These are phyloP conservation scores for Zaprionus lineosus DNA, from an alignment of 2,888 invertebrate species.

Conservation along the genomic window DNA sequence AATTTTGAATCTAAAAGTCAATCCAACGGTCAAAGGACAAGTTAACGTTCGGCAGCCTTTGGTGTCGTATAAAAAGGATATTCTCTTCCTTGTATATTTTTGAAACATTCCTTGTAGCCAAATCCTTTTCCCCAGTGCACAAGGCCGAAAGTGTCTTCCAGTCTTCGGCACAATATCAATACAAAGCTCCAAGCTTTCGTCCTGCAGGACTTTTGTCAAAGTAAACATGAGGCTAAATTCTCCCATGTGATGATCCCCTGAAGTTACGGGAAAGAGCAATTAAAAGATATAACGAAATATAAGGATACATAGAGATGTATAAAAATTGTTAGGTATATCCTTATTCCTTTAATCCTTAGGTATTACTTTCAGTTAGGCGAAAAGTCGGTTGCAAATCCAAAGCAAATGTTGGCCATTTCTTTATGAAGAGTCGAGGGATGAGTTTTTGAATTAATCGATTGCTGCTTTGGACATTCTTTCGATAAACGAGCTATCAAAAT, in stretches of 20 bases:
- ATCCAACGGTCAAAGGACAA: too few species aligned
- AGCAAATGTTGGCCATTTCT: too few species aligned
- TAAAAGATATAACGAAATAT: background rate
- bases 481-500: conserved; percentile 17
- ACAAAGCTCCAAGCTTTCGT: conserved; percentile 39
- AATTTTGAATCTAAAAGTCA: too few species aligned
- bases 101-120: conserved; percentile 89
- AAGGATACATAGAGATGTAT: too few species aligned
- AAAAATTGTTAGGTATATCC: too few species aligned
- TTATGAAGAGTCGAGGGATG: too few species aligned
- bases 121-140: conserved; percentile 96
- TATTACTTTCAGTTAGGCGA: too few species aligned
- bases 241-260: conserved; percentile 10
- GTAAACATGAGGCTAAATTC: conserved; percentile 50
- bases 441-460: too few species aligned
- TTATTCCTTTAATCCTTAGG: too few species aligned
- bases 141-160: conserved; percentile 97
- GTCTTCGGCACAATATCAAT: conserved; percentile 95
- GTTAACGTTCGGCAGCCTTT: too few species aligned
- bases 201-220: conserved; percentile 51
- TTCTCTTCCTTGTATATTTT: conserved; percentile 1
- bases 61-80: too few species aligned
- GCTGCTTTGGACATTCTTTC: too few species aligned
- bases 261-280: conserved; percentile 11
- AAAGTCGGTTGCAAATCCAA: background rate